A percentile compares a stretch with the other conserved stretches of the same genome.
These are phyloP conservation scores for Ataeniobius toweri DNA, from an alignment of 2,797 vertebrate genomes.

Conservation along the genomic window DNA sequence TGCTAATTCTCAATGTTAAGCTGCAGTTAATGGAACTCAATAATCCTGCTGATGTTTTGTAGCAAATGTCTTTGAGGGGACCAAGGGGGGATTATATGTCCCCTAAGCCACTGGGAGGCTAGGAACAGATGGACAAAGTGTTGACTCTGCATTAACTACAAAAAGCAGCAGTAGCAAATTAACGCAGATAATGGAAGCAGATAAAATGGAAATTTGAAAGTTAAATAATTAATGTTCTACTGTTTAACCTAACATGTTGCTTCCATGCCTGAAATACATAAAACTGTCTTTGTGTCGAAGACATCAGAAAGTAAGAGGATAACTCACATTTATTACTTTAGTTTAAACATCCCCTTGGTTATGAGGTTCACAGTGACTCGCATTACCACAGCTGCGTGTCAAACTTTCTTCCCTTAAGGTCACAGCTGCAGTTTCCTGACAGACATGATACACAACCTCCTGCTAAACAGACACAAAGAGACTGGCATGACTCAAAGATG, in stretches of 20 bases:
- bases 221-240: background rate
- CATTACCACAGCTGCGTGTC: slow-evolving; percentile 51
- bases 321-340: background rate
- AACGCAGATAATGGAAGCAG: background rate
- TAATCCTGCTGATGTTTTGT: slow-evolving; percentile 31
- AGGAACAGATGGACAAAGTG: slow-evolving; percentile 50
- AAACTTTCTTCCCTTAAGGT: slow-evolving; percentile 59
- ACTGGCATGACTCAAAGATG: slow-evolving; percentile 18
- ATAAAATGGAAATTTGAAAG: background rate
- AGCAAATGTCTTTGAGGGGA: slow-evolving; percentile 21
- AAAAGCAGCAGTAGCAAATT: slow-evolving; percentile 17
- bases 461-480: slow-evolving; percentile 11
- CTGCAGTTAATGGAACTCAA: slow-evolving; percentile 38
- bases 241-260: background rate
- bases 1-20: slow-evolving; percentile 32
- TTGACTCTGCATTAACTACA: slow-evolving; percentile 36
- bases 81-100: slow-evolving; percentile 29
- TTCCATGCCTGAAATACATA: background rate
- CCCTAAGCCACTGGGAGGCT: slow-evolving; percentile 10
- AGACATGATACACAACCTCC: slow-evolving; percentile 37
- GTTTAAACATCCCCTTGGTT: slow-evolving; percentile 21
- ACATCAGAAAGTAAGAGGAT: slow-evolving; percentile 5
- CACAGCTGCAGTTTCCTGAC: slow-evolving; percentile 68
- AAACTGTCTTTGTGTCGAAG: background rate
- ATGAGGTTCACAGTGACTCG: slow-evolving; percentile 33